A percentile compares a stretch with the other conserved stretches of the same genome.
Conservation (phyloP, 2,797 vertebrate genomes). For the Megaceryle alcyon region DNA sequence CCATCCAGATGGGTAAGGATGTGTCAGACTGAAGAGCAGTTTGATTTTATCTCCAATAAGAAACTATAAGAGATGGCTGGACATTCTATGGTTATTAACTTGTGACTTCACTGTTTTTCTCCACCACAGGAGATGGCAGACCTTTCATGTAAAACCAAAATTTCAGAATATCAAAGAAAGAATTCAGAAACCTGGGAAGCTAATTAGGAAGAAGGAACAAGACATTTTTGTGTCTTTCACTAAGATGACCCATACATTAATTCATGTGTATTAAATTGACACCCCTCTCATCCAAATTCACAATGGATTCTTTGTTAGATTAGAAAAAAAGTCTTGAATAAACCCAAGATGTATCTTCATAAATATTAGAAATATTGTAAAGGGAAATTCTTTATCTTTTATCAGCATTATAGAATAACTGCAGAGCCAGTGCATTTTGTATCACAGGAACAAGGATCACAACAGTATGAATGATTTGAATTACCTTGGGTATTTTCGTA, state of each 20-base stretch:
- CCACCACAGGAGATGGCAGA: not conserved
- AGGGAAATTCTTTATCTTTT: constrained; percentile 32
- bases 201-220: not conserved
- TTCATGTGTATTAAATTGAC: not conserved
- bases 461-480: constrained; percentile 65
- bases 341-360: constrained; percentile 31
- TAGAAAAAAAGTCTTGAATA: constrained; percentile 51
- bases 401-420: constrained; percentile 38
- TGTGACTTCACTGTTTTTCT: not conserved
- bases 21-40: not conserved
- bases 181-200: not conserved
- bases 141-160: not conserved
- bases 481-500: constrained; percentile 67
- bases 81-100: not conserved
- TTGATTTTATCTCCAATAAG: not conserved
- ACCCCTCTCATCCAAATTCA: constrained; percentile 36
- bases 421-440: constrained; percentile 46
- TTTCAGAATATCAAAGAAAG: not conserved
- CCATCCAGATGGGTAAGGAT: fast-evolving
- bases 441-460: constrained; percentile 38
- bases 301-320: constrained; percentile 43
- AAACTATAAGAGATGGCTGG: not conserved
- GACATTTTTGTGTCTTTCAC: not conserved
- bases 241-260: constrained; percentile 13
- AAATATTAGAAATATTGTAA: constrained; percentile 66